Percentiles rank a stretch among this genome's conserved stretches.
Conservation (phyloP, 2,113 vertebrate genomes). For the Cairina moschata region DNA sequence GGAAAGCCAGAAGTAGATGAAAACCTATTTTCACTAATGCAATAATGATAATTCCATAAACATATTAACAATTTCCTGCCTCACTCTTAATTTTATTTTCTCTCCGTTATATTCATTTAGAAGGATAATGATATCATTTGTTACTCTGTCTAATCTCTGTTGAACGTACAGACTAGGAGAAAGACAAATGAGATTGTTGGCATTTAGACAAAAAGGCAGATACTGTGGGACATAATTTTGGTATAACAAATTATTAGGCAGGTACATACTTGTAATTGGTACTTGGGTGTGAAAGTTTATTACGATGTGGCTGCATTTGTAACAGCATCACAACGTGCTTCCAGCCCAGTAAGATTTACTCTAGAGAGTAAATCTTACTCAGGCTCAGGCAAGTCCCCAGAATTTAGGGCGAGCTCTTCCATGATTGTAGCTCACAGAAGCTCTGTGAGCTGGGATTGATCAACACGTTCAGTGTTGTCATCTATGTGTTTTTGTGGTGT, state of each 20-base stretch:
- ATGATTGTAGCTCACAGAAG: background rate
- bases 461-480: background rate
- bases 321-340: background rate
- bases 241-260: conserved; percentile 38
- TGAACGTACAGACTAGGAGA: background rate
- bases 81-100: conserved; percentile 63
- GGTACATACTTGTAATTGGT: background rate
- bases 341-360: background rate
- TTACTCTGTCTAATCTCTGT: conserved; percentile 24
- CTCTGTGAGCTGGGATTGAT: background rate
- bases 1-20: conserved; percentile 21
- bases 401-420: background rate
- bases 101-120: conserved; percentile 45
- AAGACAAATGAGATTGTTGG: conserved; percentile 31
- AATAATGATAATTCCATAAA: conserved; percentile 59
- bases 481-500: background rate
- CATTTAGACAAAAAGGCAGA: conserved; percentile 49
- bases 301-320: background rate
- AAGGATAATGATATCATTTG: conserved; percentile 31
- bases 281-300: conserved; percentile 4
- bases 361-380: background rate
- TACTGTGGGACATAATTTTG: conserved; percentile 26
- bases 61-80: conserved; percentile 59
- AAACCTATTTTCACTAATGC: conserved; percentile 47
- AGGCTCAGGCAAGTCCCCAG: background rate